Evolutionary conservation across 2,888 invertebrate genomes (phyloP).

Genomic region (Pogonocherus hispidulus): DNA sequence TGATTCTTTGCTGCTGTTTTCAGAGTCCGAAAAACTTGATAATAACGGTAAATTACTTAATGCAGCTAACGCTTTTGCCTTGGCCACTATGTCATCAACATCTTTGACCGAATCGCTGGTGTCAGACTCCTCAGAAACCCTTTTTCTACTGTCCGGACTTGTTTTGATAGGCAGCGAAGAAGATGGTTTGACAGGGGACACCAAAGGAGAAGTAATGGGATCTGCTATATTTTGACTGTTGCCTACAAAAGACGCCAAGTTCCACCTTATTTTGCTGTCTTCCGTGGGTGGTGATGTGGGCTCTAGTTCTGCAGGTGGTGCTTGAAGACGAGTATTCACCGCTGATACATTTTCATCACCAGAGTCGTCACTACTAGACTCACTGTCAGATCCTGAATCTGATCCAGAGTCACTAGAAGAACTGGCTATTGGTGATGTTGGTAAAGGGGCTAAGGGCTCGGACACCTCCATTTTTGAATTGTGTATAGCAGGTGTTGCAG

Average conservation of each 20-base stretch:
- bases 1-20: conserved; percentile 54
- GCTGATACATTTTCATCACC: conserved; percentile 66
- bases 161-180: conserved; percentile 32
- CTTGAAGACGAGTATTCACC: conserved; percentile 43
- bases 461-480: conserved; percentile 55
- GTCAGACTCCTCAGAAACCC: conserved; percentile 63
- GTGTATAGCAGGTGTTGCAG: conserved; percentile 70
- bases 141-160: conserved; percentile 54
- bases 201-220: conserved; percentile 40
- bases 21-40: conserved; percentile 73
- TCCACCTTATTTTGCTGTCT: conserved; percentile 65
- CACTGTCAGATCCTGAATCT: conserved; percentile 73
- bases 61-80: conserved; percentile 63
- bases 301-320: conserved; percentile 56
- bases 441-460: conserved; percentile 45
- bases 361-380: conserved; percentile 72
- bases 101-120: conserved; percentile 72
- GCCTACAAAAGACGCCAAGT: conserved; percentile 68
- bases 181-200: conserved; percentile 42
- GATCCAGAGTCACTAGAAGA: conserved; percentile 77
- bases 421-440: conserved; percentile 72
- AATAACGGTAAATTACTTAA: conserved; percentile 66
- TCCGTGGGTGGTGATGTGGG: conserved; percentile 66
- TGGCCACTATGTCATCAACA: conserved; percentile 70
- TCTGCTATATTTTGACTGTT: conserved; percentile 45